Evolutionary conservation across 2,113 vertebrate species (phyloP).

Genomic region (Odocoileus hemionus): DNA sequence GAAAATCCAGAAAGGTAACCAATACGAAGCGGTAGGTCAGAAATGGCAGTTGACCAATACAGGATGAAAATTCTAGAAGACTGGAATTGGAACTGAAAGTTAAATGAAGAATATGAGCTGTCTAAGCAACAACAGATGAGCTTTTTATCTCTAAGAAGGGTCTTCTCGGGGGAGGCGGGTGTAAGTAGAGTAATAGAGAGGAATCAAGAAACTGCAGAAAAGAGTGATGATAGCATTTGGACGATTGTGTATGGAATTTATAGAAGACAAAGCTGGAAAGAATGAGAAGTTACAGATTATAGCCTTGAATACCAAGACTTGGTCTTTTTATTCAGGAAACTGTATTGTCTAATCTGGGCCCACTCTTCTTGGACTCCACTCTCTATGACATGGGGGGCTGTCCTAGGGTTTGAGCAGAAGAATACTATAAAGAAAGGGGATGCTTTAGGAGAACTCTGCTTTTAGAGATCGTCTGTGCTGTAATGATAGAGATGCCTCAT

Average conservation of each 20-base stretch:
- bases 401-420: background rate
- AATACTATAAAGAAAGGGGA: background rate
- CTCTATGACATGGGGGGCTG: background rate
- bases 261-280: background rate
- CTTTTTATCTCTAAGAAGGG: background rate
- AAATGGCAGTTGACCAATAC: background rate
- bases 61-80: background rate
- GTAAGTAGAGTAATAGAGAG: background rate
- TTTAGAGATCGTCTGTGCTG: background rate
- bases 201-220: background rate
- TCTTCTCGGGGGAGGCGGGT: accelerated
- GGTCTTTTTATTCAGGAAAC: background rate
- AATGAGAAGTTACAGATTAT: background rate
- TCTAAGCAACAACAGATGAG: background rate
- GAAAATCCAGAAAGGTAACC: background rate
- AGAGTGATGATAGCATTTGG: background rate
- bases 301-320: background rate
- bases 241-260: background rate
- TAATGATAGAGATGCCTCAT: background rate
- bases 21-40: background rate
- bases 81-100: background rate
- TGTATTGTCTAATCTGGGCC: background rate
- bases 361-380: background rate
- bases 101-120: background rate
- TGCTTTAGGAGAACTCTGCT: background rate